Conservation (phyloP, 2,113 vertebrate species). For the Columbina picui region DNA sequence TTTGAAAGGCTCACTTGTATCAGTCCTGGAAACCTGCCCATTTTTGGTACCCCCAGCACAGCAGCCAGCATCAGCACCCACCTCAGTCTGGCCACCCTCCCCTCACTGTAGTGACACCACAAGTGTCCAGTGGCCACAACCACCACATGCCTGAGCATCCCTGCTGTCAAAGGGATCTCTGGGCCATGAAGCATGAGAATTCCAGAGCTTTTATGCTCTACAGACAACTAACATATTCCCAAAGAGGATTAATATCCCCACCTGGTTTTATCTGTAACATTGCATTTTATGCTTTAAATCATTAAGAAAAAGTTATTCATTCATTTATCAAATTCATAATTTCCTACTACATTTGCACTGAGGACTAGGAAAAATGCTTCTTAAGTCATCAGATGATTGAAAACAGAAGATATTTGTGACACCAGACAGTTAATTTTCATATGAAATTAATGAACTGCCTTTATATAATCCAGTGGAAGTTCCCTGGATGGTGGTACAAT, state of each 20-base stretch:
- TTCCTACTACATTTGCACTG: not conserved
- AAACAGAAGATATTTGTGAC: not conserved
- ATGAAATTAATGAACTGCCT: not conserved
- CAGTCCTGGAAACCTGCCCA: not conserved
- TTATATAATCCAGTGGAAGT: not conserved
- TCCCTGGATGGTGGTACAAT: not conserved
- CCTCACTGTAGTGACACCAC: accelerated
- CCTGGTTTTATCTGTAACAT: not conserved
- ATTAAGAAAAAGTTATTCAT: not conserved
- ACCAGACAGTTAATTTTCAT: not conserved
- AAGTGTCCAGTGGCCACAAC: not conserved
- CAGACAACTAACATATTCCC: not conserved
- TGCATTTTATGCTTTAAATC: not conserved
- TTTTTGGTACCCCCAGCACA: not conserved
- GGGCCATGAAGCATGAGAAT: not conserved
- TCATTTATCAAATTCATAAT: not conserved
- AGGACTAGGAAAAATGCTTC: not conserved
- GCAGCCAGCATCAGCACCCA: accelerated
- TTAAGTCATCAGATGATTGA: not conserved
- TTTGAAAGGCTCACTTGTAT: not conserved
- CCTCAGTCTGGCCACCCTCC: not conserved
- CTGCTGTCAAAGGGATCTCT: not conserved
- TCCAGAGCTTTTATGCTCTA: not conserved
- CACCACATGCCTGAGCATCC: not conserved
- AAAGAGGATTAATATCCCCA: not conserved